Evolutionary conservation across 2,888 invertebrate genomes (phyloP).

Genomic region (Philhelius pedissequus): DNA sequence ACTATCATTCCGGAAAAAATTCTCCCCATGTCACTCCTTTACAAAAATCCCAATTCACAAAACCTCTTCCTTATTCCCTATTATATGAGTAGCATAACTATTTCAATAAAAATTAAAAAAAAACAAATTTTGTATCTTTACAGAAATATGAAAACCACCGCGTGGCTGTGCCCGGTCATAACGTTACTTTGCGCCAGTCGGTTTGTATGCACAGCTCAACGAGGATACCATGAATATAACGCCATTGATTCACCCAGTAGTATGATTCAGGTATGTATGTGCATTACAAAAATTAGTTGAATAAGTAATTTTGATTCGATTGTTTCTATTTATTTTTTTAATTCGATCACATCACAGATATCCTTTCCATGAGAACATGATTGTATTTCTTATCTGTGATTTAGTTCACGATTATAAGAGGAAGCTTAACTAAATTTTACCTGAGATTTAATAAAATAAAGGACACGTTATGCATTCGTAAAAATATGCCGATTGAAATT

Average conservation of each 20-base stretch:
- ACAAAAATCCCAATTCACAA: not conserved
- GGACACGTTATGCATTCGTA: not conserved
- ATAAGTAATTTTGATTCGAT: constrained; percentile 14
- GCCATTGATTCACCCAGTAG: constrained; percentile 73
- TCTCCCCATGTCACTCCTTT: not conserved
- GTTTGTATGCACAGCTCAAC: constrained; percentile 77
- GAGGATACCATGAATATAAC: constrained; percentile 75
- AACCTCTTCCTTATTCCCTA: not conserved
- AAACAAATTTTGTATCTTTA: constrained; percentile 60
- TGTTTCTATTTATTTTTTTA: constrained; percentile 11
- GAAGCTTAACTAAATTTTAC: not conserved
- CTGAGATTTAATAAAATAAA: not conserved
- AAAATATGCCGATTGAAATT: too few species aligned
- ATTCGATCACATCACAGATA: not conserved
- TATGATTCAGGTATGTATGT: constrained; percentile 74
- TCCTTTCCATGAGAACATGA: not conserved
- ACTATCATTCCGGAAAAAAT: not conserved
- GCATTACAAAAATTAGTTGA: constrained; percentile 63
- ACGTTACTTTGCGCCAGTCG: constrained; percentile 77
- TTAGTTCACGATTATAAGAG: not conserved
- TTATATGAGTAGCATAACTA: not conserved
- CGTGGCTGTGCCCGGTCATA: constrained; percentile 78
- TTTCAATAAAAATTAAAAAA: not conserved
- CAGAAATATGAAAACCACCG: constrained; percentile 78
- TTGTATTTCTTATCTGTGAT: not conserved